Conservation (phyloP, 2,797 vertebrate species). For the Sitta carolinensis region DNA sequence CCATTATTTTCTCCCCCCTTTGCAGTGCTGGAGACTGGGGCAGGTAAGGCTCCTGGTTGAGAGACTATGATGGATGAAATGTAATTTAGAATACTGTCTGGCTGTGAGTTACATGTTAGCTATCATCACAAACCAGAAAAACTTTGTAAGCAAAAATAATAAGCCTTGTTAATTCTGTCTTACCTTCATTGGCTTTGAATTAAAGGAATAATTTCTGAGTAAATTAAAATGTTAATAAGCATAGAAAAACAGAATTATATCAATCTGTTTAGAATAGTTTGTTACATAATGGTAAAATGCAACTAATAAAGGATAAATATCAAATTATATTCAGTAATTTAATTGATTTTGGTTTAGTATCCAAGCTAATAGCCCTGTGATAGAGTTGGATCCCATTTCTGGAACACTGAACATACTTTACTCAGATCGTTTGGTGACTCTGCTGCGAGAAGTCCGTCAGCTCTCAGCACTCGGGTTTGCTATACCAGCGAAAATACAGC, state of each 20-base stretch:
- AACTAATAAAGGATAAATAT: neutral
- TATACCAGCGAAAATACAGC: slow-evolving; percentile 91
- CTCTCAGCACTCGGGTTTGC: slow-evolving; percentile 91
- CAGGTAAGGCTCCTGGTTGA: neutral
- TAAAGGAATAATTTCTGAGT: neutral
- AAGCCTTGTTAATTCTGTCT: neutral
- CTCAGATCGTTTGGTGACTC: slow-evolving; percentile 89
- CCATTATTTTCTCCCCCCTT: neutral
- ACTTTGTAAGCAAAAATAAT: neutral
- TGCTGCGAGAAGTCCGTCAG: slow-evolving; percentile 93
- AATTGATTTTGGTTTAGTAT: slow-evolving; percentile 78
- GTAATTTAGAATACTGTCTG: neutral
- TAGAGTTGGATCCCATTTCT: slow-evolving; percentile 91
- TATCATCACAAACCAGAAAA: neutral
- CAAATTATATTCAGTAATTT: neutral
- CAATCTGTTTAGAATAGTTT: neutral
- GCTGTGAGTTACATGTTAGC: neutral
- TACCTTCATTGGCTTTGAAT: neutral
- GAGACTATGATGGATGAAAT: neutral
- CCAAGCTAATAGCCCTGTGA: slow-evolving; percentile 89
- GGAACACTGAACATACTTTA: slow-evolving; percentile 93
- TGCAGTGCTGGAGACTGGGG: neutral
- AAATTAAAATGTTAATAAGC: neutral
- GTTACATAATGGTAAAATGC: neutral
- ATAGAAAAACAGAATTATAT: neutral